These are phyloP conservation scores for Oceanodroma tethys DNA, from an alignment of 2,113 vertebrate species.

Conservation along the genomic window DNA sequence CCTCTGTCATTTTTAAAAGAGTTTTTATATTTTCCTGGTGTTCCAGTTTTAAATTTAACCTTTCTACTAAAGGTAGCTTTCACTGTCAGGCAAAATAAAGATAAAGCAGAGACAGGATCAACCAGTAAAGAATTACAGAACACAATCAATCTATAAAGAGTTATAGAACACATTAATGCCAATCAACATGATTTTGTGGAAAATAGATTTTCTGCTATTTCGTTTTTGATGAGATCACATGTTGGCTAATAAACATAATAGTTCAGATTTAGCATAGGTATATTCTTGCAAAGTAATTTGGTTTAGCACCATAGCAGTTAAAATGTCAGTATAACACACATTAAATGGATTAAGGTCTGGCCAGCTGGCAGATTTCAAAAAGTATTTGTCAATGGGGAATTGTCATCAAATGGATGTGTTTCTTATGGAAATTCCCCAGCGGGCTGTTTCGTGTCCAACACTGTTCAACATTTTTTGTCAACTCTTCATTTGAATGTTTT, in stretches of 20 bases:
- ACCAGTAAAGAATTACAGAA: not conserved
- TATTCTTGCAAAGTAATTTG: not conserved
- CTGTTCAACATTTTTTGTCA: not conserved
- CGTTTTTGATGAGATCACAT: not conserved
- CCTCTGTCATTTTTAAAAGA: not conserved
- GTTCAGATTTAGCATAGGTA: not conserved
- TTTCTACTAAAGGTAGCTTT: not conserved
- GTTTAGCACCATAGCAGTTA: not conserved
- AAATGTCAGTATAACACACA: not conserved
- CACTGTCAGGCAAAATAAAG: not conserved
- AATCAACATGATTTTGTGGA: not conserved
- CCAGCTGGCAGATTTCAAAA: slow-evolving; percentile 22
- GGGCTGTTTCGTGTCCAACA: not conserved
- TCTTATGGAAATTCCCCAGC: not conserved
- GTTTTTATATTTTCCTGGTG: not conserved
- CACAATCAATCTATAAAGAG: not conserved
- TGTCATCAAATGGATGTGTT: slow-evolving; percentile 2
- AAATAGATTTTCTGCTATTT: not conserved
- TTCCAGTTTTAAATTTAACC: not conserved
- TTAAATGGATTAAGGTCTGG: not conserved
- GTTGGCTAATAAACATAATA: not conserved
- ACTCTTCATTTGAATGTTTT: not conserved
- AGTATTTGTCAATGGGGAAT: not conserved
- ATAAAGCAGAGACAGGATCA: not conserved
- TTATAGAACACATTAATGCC: not conserved